Conservation (phyloP, 2,797 vertebrate genomes). For the Natrix natrix region DNA sequence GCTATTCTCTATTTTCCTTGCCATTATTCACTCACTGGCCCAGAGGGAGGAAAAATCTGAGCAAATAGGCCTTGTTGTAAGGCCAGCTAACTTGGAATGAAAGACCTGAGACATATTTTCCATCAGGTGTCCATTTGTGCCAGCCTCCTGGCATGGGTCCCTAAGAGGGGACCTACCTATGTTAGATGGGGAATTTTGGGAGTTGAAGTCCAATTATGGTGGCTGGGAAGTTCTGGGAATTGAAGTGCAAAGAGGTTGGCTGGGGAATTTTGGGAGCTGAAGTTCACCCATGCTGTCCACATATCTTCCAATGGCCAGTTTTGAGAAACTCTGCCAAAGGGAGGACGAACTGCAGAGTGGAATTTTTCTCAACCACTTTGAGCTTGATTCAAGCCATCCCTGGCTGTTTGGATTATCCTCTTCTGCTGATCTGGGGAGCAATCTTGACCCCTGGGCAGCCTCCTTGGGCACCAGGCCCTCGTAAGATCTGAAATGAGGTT, state of each 20-base stretch:
- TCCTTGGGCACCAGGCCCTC: neutral
- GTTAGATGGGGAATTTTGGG: neutral
- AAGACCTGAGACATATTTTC: neutral
- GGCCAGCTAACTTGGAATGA: neutral
- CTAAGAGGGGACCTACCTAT: neutral
- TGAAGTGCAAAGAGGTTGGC: too few relatives aligned
- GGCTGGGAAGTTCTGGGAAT: too few relatives aligned
- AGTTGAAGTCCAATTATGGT: neutral
- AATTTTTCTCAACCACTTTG: neutral
- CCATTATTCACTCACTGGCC: neutral
- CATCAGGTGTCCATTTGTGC: neutral
- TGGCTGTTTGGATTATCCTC: neutral
- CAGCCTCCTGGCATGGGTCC: neutral
- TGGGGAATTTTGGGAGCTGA: too few relatives aligned
- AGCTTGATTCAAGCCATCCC: neutral
- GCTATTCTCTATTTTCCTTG: neutral
- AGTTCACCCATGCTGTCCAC: neutral
- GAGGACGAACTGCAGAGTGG: neutral
- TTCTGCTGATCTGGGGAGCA: neutral
- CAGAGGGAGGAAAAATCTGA: neutral
- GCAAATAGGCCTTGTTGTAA: neutral
- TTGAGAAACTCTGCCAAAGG: neutral
- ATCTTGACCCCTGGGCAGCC: neutral
- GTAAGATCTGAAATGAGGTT: conserved; percentile 7
- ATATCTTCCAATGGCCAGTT: neutral